Evolutionary conservation across 2,113 vertebrate species (phyloP), one percentile per base, ranked within the genome.

Genomic region (Halichoerus grypus): DNA sequence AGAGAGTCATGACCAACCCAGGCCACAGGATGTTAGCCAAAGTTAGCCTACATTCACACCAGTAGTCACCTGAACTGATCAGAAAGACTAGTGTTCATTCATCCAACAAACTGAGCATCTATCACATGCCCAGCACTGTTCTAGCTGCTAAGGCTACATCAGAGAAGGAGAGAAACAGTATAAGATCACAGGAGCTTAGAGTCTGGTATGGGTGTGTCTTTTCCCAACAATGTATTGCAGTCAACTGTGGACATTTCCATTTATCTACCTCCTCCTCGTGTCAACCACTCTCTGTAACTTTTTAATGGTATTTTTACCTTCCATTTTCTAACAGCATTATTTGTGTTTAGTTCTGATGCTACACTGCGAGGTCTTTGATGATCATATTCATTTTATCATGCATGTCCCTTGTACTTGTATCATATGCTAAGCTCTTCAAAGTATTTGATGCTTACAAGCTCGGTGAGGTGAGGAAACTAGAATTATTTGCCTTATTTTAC

Each of bases 401-500:
- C 55, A 81, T 21, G 21, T 42, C 24, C 22, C 24, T 94, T 96
- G 42, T 26, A 92, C 26, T 42, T 74, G 28, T 55, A 51, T 31
- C 39, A 49, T 14, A 71, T 26, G 31, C 57, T 59, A 92, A 21
- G 16, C 19, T 95, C 93, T 89, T 63, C 59, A 86, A 83, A 84
- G 39, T n/a, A 82, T 80, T 89, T 19, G 13, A 59, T 61, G 24
- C 19, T 96, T 21, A 92, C 19, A 82, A 77, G 16, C 19, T 86
- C 46, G 79, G 72, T 86, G 15, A 90, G 39, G 42, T 71, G 49
- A 22, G 22, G 15, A 57, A 86, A 88, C 8, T 49, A 65, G 39
- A 77, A 93, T 82, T 95, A 61, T 79, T 90, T 91, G 87, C 51
- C 28, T 76, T 85, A 57, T 85, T 95, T 94, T 90, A 94, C 14